phyloP scores from a whole-genome alignment of 2,888 invertebrate species.

The Beris morrisii region DNA sequence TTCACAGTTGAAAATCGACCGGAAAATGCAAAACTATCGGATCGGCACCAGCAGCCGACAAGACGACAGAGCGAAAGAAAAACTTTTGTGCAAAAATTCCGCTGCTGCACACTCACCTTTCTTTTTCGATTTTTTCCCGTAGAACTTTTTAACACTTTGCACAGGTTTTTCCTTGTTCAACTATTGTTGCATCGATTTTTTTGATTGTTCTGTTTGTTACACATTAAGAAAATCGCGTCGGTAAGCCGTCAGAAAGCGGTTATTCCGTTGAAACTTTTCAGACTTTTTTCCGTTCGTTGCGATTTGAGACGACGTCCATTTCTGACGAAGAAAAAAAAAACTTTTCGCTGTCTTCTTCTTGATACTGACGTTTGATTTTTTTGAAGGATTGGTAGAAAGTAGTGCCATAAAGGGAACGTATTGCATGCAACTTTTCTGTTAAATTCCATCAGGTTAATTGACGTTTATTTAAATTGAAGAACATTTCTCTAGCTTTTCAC shows the following conservation, averaged over 20 bases:
- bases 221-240: conserved; percentile 16
- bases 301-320: conserved; percentile 3
- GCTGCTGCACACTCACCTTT: conserved; percentile 22
- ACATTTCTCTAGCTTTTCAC: too few species aligned
- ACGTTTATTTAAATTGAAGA: too few species aligned
- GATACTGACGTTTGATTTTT: too few species aligned
- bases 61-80: background rate
- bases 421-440: too few species aligned
- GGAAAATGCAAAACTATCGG: background rate
- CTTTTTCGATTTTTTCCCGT: conserved; percentile 1
- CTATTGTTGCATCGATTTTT: background rate
- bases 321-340: conserved; percentile 17
- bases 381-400: too few species aligned
- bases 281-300: conserved; percentile 9
- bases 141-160: background rate
- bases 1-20: too few species aligned
- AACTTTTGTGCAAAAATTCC: conserved; percentile 20
- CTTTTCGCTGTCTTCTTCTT: conserved; percentile 3
- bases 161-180: background rate
- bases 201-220: background rate
- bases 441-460: too few species aligned
- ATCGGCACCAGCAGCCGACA: background rate
- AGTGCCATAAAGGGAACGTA: too few species aligned
- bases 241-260: conserved; percentile 7
- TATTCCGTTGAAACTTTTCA: conserved; percentile 19